A percentile compares a stretch with the other conserved stretches of the same genome.
Conservation (phyloP, 2,797 vertebrate genomes). For the Peromyscus eremicus region DNA sequence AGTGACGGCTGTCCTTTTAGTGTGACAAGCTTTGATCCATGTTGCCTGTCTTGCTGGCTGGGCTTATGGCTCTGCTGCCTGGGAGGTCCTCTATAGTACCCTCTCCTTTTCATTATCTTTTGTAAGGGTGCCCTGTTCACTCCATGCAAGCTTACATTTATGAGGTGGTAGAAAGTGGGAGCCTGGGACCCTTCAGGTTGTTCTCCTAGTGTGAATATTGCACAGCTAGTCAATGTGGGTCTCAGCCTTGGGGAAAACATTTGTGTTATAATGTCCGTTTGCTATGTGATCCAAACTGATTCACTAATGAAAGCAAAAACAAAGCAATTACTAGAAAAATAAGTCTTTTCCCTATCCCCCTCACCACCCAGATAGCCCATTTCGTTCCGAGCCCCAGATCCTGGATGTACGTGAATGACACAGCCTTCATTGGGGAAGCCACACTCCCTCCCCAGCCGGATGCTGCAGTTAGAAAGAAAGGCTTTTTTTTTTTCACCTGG, state of each 20-base stretch:
- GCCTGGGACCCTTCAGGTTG: neutral
- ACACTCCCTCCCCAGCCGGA: conserved; percentile 45
- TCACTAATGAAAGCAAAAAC: conserved; percentile 57
- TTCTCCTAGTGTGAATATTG: conserved; percentile 43
- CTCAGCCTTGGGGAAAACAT: conserved; percentile 57
- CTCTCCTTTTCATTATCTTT: conserved; percentile 43
- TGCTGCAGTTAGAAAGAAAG: conserved; percentile 66
- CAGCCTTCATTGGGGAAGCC: neutral
- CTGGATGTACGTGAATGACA: neutral
- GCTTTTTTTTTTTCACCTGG: neutral
- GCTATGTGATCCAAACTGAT: neutral
- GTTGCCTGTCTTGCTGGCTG: conserved; percentile 11
- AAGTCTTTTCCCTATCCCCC: neutral
- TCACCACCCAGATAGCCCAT: neutral
- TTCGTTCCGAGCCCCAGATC: neutral
- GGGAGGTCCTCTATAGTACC: neutral
- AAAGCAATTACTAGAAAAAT: conserved; percentile 55
- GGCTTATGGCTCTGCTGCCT: conserved; percentile 5
- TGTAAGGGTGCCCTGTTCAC: conserved; percentile 35
- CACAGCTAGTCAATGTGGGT: neutral
- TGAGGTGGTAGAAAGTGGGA: conserved; percentile 42
- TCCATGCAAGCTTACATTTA: conserved; percentile 66
- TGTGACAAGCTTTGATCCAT: conserved; percentile 52
- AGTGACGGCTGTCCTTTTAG: conserved; percentile 32
- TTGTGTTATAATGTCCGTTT: neutral